Percentiles rank a stretch among this genome's conserved stretches.
Conservation (phyloP, 2,113 vertebrate species). For the Semicossyphus pulcher region DNA sequence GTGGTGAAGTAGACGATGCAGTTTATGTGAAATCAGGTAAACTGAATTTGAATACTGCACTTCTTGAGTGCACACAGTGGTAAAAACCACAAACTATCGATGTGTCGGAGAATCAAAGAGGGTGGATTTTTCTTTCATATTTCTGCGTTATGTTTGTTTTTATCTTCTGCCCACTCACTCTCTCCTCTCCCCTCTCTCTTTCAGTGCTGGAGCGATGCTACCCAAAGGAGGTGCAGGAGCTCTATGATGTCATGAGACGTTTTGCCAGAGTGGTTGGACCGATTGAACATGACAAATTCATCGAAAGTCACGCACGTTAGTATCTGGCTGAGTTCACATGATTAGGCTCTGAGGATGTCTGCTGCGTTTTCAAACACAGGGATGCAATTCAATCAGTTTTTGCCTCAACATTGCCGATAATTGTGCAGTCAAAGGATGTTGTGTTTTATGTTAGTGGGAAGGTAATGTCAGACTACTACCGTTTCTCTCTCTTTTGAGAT, state of each 20-base stretch:
- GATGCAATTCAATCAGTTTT: neutral
- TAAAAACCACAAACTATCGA: neutral
- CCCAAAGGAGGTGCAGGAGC: constrained; percentile 95
- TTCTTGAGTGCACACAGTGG: neutral
- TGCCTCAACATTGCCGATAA: neutral
- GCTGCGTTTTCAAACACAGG: constrained; percentile 1
- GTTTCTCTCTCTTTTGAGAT: no score
- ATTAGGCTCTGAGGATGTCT: neutral
- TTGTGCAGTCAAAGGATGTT: neutral
- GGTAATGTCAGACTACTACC: neutral
- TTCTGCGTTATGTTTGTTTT: constrained; percentile 40
- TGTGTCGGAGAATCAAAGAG: constrained; percentile 12
- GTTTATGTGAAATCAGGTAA: neutral
- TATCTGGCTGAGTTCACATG: constrained; percentile 43
- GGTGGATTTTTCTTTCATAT: constrained; percentile 29
- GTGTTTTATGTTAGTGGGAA: neutral
- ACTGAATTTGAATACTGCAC: neutral
- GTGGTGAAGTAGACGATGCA: neutral
- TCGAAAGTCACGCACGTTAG: constrained; percentile 95
- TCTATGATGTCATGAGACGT: constrained; percentile 93
- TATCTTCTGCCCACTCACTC: constrained; percentile 33
- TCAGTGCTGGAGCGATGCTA: constrained; percentile 95
- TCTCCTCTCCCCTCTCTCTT: constrained; percentile 23
- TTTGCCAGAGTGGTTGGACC: constrained; percentile 95
- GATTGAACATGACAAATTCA: constrained; percentile 95